Base-by-base conservation (phyloP, 2,113 vertebrate species). In the Mesocricetus auratus region DNA sequence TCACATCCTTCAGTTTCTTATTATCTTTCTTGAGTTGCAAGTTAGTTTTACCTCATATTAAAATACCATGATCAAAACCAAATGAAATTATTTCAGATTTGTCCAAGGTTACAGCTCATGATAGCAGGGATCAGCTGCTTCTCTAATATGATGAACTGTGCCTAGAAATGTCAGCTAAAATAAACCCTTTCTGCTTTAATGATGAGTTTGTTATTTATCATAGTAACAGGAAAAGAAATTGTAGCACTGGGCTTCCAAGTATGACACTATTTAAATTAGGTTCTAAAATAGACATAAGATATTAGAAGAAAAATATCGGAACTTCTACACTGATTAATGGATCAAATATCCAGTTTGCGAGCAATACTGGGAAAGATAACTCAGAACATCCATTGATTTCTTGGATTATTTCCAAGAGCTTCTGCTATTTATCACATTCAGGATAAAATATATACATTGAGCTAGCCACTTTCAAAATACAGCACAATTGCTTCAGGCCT, bases 401-500 rank as follows among this genome's bases (percentile, higher is more conserved):
- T 77, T 91, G 39, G 60, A 13, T 74, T 60, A 75, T 62, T 91
- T 26, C 9, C 69, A n/a, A 86, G 12, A 60, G 36, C 21, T 74
- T 71, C 53, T 94, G 7, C 17, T n/a, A 93, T 91, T 73, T 85
- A 79, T 91, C 86, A 89, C 39, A 85, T 56, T 91, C 47, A 85
- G 64, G 13, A 68, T 93, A 85, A 90, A 83, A 91, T 39, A 94
- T 62, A 33, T 58, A 36, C 15, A 66, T 78, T 93, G 75, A 16
- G 26, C 33, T 66, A 93, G 75, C 31, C 22, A 42, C 47, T 47
- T 86, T 64, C 39, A 58, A 53, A 81, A 96, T 88, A 53, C 24
- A 86, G 89, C 86, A 47, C 47, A 73, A 47, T 53, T 75, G 71
- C 56, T 95, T 81, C 78, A 92, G 64, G 58, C 21, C 58, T 77